Evolutionary conservation across 2,797 vertebrate genomes (phyloP), one percentile per base, ranked within the genome.

Genomic region (Rhinogobio ventralis): DNA sequence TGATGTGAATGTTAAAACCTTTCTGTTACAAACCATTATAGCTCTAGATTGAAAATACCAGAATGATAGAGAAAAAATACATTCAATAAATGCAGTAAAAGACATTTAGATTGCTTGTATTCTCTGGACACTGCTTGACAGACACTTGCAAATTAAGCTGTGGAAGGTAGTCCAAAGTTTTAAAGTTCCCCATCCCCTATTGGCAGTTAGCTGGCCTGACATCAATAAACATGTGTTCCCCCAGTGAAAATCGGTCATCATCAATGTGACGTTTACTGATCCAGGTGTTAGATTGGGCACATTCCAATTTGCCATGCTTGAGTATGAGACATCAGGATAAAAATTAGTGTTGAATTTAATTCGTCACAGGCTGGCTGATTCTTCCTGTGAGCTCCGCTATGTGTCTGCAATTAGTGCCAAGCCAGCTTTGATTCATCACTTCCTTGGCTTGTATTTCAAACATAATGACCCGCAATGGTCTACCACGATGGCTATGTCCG

Each of bases 41-140:
- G 23, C 9, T 68, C 66, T 78, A 28, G 49, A 80, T 46, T 77
- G 25, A 71, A 49, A 75, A 51, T 83, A 72, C 83, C 20, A 82
- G 64, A 25, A 36, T 45, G 81, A 85, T 55, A 86, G 79, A 86
- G 74, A 72, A 89, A 86, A 91, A 28, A 46, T 77, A 73, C 25
- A 87, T 82, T 89, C 78, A 77, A 85, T 85, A 87, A 79, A 88
- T 25, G 82, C 85, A 78, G 82, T 80, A 68, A 90, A 81, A 55
- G 20, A 67, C 82, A 19, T 77, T 75, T 84, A 85, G 72, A 89
- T 85, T 79, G 90, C 84, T 53, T 89, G 84, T 86, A 90, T 89
- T 92, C 91, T 91, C 92, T 71, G 39, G 88, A 85, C 84, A 72
- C 66, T 83, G 87, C 57, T 67, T 86, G 87, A 88, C 86, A 87